Percentiles rank a stretch among this genome's conserved stretches.
Evolutionary conservation across 2,888 invertebrate species (phyloP).

Genomic region (Physocephala rufipes): DNA sequence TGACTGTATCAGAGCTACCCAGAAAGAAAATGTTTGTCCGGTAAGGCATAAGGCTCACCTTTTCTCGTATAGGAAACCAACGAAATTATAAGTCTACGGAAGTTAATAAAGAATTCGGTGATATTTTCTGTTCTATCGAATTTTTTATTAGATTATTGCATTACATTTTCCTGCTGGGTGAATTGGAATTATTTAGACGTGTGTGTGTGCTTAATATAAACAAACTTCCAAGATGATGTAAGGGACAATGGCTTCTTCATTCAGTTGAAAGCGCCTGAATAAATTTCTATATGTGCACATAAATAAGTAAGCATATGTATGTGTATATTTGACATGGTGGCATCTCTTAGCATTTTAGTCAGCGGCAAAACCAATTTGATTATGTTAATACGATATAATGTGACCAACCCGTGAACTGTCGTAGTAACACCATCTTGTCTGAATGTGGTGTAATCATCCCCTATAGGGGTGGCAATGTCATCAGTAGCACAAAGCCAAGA

Average conservation of each 20-base stretch:
- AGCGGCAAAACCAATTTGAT: constrained; percentile 48
- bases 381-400: constrained; percentile 45
- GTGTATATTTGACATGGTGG: constrained; percentile 17
- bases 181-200: no score
- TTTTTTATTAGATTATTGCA: no score
- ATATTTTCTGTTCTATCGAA: no score
- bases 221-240: constrained; percentile 14
- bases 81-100: no score
- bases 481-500: not conserved
- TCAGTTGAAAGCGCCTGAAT: no score
- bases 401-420: no score
- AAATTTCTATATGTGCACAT: not conserved
- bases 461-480: constrained; percentile 21
- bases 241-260: not conserved
- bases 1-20: no score
- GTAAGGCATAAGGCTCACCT: no score
- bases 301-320: constrained; percentile 4
- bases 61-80: no score
- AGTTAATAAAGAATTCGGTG: no score
- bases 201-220: not conserved
- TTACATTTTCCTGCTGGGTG: no score
- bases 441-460: constrained; percentile 30
- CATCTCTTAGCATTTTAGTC: constrained; percentile 35
- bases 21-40: no score
- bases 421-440: constrained; percentile 2